These are phyloP conservation scores for Centroberyx gerrardi DNA, from an alignment of 2,797 vertebrate species.

Conservation along the genomic window DNA sequence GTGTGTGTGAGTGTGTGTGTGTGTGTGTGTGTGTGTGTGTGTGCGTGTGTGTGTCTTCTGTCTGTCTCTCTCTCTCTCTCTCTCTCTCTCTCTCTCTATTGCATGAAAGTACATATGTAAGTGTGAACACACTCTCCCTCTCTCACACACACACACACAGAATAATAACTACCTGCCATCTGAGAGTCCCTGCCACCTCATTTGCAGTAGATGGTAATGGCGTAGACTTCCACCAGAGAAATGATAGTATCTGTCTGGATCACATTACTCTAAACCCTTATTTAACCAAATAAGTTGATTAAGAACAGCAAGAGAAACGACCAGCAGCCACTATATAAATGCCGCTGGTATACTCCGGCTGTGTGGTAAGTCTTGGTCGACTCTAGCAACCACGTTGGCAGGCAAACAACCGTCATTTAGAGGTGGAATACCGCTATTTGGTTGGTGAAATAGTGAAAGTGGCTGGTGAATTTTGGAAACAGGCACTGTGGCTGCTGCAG, in stretches of 20 bases:
- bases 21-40: too few species aligned
- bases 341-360: not conserved
- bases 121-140: too few species aligned
- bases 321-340: not conserved
- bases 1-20: too few species aligned
- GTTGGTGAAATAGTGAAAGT: not conserved
- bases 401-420: not conserved
- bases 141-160: not conserved
- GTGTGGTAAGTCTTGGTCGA: not conserved
- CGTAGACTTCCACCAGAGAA: not conserved
- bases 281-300: not conserved
- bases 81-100: too few species aligned
- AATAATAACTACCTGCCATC: conserved; percentile 5
- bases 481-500: not conserved
- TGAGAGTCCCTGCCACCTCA: not conserved
- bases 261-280: not conserved
- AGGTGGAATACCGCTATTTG: not conserved
- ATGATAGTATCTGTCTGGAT: not conserved
- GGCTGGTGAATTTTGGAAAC: not conserved
- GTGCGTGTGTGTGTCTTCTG: too few species aligned
- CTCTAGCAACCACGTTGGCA: not conserved
- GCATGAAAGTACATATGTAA: too few species aligned
- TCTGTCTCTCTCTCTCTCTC: not conserved
- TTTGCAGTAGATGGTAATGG: not conserved
- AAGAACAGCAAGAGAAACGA: not conserved